phyloP scores from a whole-genome alignment of 1,140 invertebrate genomes.

The Eufriesea mexicana region DNA sequence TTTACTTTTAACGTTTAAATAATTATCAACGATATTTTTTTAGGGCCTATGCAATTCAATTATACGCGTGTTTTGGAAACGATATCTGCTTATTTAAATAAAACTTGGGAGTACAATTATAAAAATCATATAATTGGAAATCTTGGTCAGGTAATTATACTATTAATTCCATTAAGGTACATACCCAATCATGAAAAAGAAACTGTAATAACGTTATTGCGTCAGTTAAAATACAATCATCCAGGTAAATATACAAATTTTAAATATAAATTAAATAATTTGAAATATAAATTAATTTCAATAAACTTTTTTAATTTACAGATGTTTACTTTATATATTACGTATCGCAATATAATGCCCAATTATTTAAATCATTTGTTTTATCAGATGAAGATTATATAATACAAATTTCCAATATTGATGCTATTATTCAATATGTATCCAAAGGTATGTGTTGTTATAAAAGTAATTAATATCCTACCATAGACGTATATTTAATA shows the following conservation, averaged over 20 bases:
- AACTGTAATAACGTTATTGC: slow-evolving; percentile 50
- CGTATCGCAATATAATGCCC: slow-evolving; percentile 50
- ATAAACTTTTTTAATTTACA: slow-evolving; percentile 41
- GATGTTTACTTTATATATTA: slow-evolving; percentile 73
- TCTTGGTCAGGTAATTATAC: slow-evolving; percentile 68
- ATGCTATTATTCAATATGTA: slow-evolving; percentile 57
- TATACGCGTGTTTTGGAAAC: slow-evolving; percentile 51
- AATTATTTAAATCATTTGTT: slow-evolving; percentile 62
- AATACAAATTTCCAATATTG: slow-evolving; percentile 57
- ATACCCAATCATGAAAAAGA: slow-evolving; percentile 52
- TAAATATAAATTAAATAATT: background rate
- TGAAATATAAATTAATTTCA: background rate
- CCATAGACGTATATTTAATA: no score
- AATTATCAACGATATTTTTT: slow-evolving; percentile 8
- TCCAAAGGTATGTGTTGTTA: slow-evolving; percentile 35
- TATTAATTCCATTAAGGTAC: slow-evolving; percentile 60
- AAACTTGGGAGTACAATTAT: slow-evolving; percentile 57
- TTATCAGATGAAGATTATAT: slow-evolving; percentile 67
- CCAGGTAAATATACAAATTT: slow-evolving; percentile 62
- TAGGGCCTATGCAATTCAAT: slow-evolving; percentile 68
- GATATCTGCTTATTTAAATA: slow-evolving; percentile 62
- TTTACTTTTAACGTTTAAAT: background rate
- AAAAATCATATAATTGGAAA: slow-evolving; percentile 61
- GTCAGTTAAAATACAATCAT: slow-evolving; percentile 63
- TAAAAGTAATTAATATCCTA: slow-evolving; percentile 10